Conservation (phyloP, 2,797 vertebrate genomes). For the Onychomys torridus region DNA sequence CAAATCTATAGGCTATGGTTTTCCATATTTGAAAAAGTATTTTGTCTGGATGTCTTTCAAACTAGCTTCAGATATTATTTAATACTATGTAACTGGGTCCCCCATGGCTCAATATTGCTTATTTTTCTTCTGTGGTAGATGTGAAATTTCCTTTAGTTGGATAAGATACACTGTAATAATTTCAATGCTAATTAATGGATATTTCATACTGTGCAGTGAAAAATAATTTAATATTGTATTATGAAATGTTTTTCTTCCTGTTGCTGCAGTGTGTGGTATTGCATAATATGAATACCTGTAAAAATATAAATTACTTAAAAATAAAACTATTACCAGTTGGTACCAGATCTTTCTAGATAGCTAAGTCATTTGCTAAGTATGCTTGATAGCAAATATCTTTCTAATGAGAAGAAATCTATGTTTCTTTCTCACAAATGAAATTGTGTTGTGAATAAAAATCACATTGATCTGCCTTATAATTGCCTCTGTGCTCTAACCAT, state of each 20-base stretch:
- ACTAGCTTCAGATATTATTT: slow-evolving; percentile 88
- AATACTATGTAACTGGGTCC: slow-evolving; percentile 86
- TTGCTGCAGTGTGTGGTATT: slow-evolving; percentile 89
- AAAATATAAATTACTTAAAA: slow-evolving; percentile 89
- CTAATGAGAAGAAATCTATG: slow-evolving; percentile 88
- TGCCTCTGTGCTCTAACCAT: slow-evolving; percentile 87
- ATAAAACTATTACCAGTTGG: slow-evolving; percentile 82
- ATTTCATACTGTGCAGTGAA: slow-evolving; percentile 90
- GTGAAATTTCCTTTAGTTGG: slow-evolving; percentile 89
- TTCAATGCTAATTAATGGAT: slow-evolving; percentile 90
- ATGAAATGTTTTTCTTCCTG: slow-evolving; percentile 91
- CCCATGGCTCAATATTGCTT: slow-evolving; percentile 88
- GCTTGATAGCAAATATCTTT: slow-evolving; percentile 86
- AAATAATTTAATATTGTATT: slow-evolving; percentile 90
- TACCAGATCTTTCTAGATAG: slow-evolving; percentile 83
- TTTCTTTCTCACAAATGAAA: slow-evolving; percentile 88
- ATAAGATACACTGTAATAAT: slow-evolving; percentile 90
- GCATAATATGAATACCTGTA: slow-evolving; percentile 91
- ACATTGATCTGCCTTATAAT: slow-evolving; percentile 87
- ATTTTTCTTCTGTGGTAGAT: slow-evolving; percentile 90
- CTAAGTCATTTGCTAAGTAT: slow-evolving; percentile 82
- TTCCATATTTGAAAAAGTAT: slow-evolving; percentile 86
- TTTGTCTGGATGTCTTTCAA: slow-evolving; percentile 88
- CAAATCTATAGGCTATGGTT: slow-evolving; percentile 85
- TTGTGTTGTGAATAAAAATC: slow-evolving; percentile 88